These are phyloP conservation scores for Chiroxiphia lanceolata DNA, from an alignment of 2,797 vertebrate species.

Conservation along the genomic window DNA sequence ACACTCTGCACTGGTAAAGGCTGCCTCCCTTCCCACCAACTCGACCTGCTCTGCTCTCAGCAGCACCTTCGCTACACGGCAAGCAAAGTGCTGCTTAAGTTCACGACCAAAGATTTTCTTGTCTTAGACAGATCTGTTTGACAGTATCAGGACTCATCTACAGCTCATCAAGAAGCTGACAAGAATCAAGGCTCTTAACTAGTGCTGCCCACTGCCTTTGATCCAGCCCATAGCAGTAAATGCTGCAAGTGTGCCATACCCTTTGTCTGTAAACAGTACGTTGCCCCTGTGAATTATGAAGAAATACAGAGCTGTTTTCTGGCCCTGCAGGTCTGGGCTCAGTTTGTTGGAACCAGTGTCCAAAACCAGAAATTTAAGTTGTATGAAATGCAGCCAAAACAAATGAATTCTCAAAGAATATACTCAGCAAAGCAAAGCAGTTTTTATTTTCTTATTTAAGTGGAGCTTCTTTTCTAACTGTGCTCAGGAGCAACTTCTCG, in stretches of 20 bases:
- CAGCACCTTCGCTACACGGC: not conserved
- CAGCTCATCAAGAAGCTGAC: not conserved
- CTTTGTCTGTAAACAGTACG: not conserved
- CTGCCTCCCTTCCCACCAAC: not conserved
- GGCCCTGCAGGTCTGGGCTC: not conserved
- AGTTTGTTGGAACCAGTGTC: not conserved
- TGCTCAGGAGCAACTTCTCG: not conserved
- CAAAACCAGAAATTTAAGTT: not conserved
- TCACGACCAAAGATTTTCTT: not conserved
- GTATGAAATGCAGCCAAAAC: not conserved
- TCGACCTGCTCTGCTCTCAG: not conserved
- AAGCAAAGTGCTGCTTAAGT: not conserved
- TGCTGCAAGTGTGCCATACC: not conserved
- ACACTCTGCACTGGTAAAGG: not conserved
- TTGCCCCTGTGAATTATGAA: fast-evolving
- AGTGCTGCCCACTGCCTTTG: not conserved
- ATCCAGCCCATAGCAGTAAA: not conserved
- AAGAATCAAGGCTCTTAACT: not conserved
- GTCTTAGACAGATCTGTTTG: not conserved
- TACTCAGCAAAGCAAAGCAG: not conserved
- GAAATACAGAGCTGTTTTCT: not conserved
- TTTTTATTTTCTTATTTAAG: not conserved
- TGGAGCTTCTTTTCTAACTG: not conserved
- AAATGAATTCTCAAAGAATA: not conserved
- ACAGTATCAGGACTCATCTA: not conserved